phyloP scores from a whole-genome alignment of 2,888 invertebrate genomes.

The Acheta domesticus region DNA sequence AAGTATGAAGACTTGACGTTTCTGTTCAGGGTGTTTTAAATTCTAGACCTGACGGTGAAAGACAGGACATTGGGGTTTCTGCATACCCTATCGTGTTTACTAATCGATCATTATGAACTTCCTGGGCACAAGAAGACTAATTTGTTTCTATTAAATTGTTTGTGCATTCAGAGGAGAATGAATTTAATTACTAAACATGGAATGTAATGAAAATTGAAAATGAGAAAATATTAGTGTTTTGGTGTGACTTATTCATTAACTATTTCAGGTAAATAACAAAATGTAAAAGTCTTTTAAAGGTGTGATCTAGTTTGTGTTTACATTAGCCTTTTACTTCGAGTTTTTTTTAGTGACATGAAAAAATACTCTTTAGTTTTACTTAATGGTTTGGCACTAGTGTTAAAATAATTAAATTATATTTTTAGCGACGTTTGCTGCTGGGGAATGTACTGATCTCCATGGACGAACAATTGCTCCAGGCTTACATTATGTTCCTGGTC shows the following conservation, averaged over 20 bases:
- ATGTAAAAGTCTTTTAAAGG: neutral
- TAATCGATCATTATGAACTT: neutral
- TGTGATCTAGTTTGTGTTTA: slow-evolving; percentile 22
- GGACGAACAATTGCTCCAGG: slow-evolving; percentile 71
- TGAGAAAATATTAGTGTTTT: slow-evolving; percentile 33
- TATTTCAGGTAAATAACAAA: slow-evolving; percentile 32
- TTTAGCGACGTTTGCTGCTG: slow-evolving; percentile 42
- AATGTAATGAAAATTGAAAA: slow-evolving; percentile 26
- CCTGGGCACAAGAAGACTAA: too few relatives aligned
- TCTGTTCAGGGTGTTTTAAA: too few relatives aligned
- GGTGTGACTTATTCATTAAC: slow-evolving; percentile 34
- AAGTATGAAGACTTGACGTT: too few relatives aligned
- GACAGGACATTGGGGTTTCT: too few relatives aligned
- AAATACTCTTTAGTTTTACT: too few relatives aligned
- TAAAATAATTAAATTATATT: too few relatives aligned
- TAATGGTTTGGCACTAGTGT: too few relatives aligned
- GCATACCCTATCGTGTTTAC: neutral
- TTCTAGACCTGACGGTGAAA: too few relatives aligned
- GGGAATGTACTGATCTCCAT: slow-evolving; percentile 69
- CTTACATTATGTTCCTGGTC: slow-evolving; percentile 78
- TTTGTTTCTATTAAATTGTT: too few relatives aligned
- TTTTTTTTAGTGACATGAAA: neutral
- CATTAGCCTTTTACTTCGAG: neutral
- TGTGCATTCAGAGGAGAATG: too few relatives aligned
- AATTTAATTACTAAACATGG: too few relatives aligned